A percentile compares a stretch with the other conserved stretches of the same genome.
These are phyloP conservation scores for Bucorvus abyssinicus DNA, from an alignment of 2,797 vertebrate species.

Conservation along the genomic window DNA sequence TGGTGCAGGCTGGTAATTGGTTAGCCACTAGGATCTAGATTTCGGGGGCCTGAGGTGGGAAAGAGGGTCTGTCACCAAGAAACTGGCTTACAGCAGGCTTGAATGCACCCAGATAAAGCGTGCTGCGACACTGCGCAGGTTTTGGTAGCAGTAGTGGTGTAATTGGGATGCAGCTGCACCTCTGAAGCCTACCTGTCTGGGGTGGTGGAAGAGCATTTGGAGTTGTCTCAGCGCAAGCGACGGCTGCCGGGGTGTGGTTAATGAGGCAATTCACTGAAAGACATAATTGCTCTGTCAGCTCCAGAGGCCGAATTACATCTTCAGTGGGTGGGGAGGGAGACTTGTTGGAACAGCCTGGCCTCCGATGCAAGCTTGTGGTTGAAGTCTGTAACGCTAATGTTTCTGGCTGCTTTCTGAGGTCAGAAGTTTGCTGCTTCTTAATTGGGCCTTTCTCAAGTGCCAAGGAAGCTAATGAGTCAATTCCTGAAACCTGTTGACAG, in stretches of 20 bases:
- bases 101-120: background rate
- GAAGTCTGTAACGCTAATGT: background rate
- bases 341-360: slow-evolving; percentile 46
- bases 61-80: background rate
- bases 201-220: background rate
- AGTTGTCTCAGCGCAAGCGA: background rate
- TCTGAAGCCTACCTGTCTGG: background rate
- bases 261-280: slow-evolving; percentile 22
- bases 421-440: slow-evolving; percentile 34
- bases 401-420: slow-evolving; percentile 28
- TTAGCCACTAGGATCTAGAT: background rate
- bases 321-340: slow-evolving; percentile 35
- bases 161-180: background rate
- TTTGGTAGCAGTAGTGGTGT: background rate
- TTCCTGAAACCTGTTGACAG: slow-evolving; percentile 24
- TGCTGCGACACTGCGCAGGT: background rate
- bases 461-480: slow-evolving; percentile 17
- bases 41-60: background rate
- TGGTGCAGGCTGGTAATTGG: background rate
- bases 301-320: background rate
- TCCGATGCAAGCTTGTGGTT: background rate
- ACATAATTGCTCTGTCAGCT: slow-evolving; percentile 4
- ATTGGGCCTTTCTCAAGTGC: background rate
- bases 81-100: background rate
- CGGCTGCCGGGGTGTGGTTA: background rate